Evolutionary conservation across 2,113 vertebrate genomes (phyloP), one percentile per base, ranked within the genome.

Genomic region (Anser cygnoides): DNA sequence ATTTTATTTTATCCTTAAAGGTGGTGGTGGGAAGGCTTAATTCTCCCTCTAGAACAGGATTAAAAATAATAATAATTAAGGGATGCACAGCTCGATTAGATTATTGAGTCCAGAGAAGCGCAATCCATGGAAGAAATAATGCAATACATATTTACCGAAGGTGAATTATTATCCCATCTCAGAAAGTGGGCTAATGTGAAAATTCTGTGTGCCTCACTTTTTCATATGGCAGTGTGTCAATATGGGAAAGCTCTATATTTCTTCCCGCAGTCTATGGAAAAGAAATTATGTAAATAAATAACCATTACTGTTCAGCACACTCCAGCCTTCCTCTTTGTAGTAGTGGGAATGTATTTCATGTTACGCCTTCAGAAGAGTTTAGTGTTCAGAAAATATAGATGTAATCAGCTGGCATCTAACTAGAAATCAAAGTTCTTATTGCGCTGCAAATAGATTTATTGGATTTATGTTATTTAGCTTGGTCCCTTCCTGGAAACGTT

Each of bases 201-300:
- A 97, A 97, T 94, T 63, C 86, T 96, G 87, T 58, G 84, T n/a
- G 86, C 92, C 92, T 97, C 91, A 83, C 78, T 96, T 97, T 98
- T 97, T 94, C 96, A 98, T 97, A 94, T 37, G 81, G 94, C 87
- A 92, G 79, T 93, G 94, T 97, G 97, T 98, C 97, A 97, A 76
- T 97, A 97, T 90, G 80, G 90, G 94, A 96, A 96, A 83, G 93
- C 91, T 97, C 95, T 87, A 95, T 98, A 98, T 98, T 97, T 98
- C 97, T 97, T 96, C 86, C 84, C 90, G 78, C 87, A 91, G 96
- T 96, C 87, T 96, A 96, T 97, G 97, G 95, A 95, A 97, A 97
- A 97, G 97, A 98, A 98, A 98, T 97, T 97, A 98, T 98, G 97
- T 98, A 98, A 98, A 98, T 98, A 98, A 98, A 98, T 98, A 98